Percentiles rank a stretch among this genome's conserved stretches.
These are phyloP conservation scores for Caenorhabditis angaria DNA, from an alignment of 2,888 invertebrate genomes.

Conservation along the genomic window DNA sequence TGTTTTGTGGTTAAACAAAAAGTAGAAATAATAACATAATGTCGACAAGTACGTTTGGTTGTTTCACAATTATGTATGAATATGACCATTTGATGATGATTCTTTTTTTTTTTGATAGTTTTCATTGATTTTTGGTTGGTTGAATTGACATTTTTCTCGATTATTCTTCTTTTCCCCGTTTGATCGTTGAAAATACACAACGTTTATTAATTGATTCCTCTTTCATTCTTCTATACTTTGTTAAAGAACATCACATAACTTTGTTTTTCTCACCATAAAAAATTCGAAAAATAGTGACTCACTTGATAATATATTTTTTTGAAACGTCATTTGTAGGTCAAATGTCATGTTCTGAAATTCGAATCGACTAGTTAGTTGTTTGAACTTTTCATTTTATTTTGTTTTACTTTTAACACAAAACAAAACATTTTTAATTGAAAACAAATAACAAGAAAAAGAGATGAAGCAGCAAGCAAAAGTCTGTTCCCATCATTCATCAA, in stretches of 20 bases:
- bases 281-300: too few relatives aligned
- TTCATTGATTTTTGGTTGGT: conserved; percentile 5
- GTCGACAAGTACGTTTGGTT: not conserved
- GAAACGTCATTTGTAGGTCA: too few relatives aligned
- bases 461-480: conserved; percentile 7
- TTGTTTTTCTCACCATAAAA: conserved; percentile 31
- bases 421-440: too few relatives aligned
- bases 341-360: too few relatives aligned
- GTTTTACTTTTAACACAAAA: too few relatives aligned
- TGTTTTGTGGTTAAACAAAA: not conserved
- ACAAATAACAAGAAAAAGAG: conserved; percentile 11
- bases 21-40: not conserved
- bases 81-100: conserved; percentile 1
- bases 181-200: conserved; percentile 11
- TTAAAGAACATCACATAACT: conserved; percentile 23
- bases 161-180: not conserved
- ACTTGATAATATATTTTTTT: too few relatives aligned
- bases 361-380: too few relatives aligned
- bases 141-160: not conserved
- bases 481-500: conserved; percentile 2
- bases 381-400: too few relatives aligned
- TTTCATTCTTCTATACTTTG: conserved; percentile 21
- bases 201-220: conserved; percentile 10
- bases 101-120: too few relatives aligned
- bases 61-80: conserved; percentile 2